phyloP scores from a whole-genome alignment of 2,113 vertebrate genomes.

The Tetrax tetrax region DNA sequence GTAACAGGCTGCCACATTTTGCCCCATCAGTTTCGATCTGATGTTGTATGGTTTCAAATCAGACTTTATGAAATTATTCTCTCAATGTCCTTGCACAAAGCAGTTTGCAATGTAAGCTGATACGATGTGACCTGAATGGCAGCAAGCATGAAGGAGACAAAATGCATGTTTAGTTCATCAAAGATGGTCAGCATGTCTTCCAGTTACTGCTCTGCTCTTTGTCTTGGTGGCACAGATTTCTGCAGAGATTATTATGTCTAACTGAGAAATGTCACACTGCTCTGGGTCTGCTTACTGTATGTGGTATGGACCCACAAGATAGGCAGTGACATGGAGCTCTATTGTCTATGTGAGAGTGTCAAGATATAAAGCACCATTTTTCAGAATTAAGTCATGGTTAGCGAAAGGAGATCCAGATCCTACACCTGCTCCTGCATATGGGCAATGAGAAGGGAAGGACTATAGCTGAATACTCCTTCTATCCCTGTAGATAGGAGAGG shows the following conservation, averaged over 20 bases:
- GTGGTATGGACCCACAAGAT: background rate
- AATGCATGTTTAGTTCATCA: background rate
- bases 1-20: background rate
- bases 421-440: background rate
- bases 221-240: background rate
- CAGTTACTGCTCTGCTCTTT: background rate
- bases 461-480: background rate
- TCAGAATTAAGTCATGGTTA: background rate
- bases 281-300: background rate
- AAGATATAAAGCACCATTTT: background rate
- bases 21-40: background rate
- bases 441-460: background rate
- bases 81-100: background rate
- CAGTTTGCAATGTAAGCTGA: background rate
- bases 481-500: background rate
- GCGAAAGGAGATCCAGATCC: background rate
- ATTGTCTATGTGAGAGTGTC: background rate
- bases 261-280: background rate
- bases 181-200: background rate
- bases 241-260: background rate
- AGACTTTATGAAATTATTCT: background rate
- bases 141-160: background rate
- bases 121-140: background rate
- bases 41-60: background rate
- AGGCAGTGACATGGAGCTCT: background rate